Percentiles rank a stretch among this genome's conserved stretches.
Evolutionary conservation across 1,140 invertebrate genomes (phyloP).

Genomic region (Hyposmocoma kahamanoa): DNA sequence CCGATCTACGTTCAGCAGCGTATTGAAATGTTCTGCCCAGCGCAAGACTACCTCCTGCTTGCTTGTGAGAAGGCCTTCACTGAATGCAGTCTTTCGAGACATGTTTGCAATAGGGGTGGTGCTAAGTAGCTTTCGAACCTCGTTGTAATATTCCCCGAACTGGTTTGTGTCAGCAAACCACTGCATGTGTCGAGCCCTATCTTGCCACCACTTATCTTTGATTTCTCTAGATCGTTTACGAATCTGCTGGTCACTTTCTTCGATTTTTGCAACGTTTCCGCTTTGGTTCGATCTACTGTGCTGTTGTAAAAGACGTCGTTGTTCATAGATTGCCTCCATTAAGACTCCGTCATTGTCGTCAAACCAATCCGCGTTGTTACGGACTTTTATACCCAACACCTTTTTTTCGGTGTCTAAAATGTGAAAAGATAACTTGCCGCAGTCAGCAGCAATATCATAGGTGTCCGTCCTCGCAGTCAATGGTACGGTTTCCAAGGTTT

Average conservation of each 20-base stretch:
- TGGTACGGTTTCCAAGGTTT: too few relatives aligned
- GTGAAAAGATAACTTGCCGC: constrained; percentile 11
- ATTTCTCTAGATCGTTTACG: constrained; percentile 10
- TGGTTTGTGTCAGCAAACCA: constrained; percentile 24
- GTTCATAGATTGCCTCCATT: constrained; percentile 12
- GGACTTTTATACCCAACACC: constrained; percentile 8
- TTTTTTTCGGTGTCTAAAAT: constrained; percentile 9
- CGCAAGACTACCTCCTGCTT: constrained; percentile 8
- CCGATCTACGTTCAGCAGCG: constrained; percentile 8
- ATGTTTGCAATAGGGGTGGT: background rate
- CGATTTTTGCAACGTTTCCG: constrained; percentile 6
- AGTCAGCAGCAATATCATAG: too few relatives aligned
- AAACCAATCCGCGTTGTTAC: constrained; percentile 22
- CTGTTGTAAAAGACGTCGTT: constrained; percentile 9
- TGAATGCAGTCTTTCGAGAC: constrained; percentile 7
- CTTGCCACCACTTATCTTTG: constrained; percentile 24
- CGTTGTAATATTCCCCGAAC: constrained; percentile 19
- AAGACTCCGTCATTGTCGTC: constrained; percentile 19
- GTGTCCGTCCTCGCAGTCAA: too few relatives aligned
- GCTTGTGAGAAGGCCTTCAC: background rate
- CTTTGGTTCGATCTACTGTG: background rate
- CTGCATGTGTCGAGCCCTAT: constrained; percentile 17
- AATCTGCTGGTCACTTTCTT: constrained; percentile 12
- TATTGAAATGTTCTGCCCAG: constrained; percentile 11
- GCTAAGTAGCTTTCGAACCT: constrained; percentile 14